Base-by-base conservation (phyloP, 2,797 vertebrate genomes). In the Lagocephalus sceleratus region DNA sequence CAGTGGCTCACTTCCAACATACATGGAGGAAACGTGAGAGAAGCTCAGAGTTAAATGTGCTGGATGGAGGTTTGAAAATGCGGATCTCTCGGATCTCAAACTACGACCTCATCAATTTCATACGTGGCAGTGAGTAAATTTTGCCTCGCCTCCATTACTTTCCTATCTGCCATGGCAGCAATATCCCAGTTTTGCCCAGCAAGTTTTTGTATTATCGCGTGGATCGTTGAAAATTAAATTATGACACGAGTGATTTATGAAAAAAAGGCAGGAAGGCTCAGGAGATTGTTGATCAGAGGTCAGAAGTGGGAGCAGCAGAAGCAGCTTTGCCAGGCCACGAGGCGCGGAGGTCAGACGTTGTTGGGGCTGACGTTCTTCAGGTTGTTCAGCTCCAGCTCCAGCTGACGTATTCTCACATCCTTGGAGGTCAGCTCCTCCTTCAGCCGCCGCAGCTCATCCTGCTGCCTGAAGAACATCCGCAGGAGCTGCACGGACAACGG, bases 401-500 rank as follows among this genome's bases (percentile, higher is more conserved):
- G 91, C 86, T 99, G 97, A 42, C 95, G 93, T 84, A 99, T 92
- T 67, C 87, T 90, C 72, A 99, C 83, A 63, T 99, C 97, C 71
- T 94, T 97, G 77, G 95, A 94, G 1, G 89, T 76, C 54, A 99
- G 89, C 77, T 98, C 94, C 0, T 95, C 94, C 64, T 96, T 99
- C 85, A 99, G 79, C 63, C 94, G 84, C 54, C 96, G 92, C 74
- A 99, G 87, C 88, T 98, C 96, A 0, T 98, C 97, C 84, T 98
- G 96, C 89, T 99, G 97, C 49, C 94, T 91, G 90, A 97, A 99
- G 87, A 99, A 99, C 96, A 99, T 93, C 78, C 94, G 92, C 53
- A 99, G 91, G 67, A 99, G 93, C 97, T 99, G 59, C 16, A 53
- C 22, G 50, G 42, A 15, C 49, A 43, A 46, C n/a, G n/a, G 64